These are phyloP conservation scores for Megaceryle torquata DNA, from an alignment of 2,113 vertebrate species.

Conservation along the genomic window DNA sequence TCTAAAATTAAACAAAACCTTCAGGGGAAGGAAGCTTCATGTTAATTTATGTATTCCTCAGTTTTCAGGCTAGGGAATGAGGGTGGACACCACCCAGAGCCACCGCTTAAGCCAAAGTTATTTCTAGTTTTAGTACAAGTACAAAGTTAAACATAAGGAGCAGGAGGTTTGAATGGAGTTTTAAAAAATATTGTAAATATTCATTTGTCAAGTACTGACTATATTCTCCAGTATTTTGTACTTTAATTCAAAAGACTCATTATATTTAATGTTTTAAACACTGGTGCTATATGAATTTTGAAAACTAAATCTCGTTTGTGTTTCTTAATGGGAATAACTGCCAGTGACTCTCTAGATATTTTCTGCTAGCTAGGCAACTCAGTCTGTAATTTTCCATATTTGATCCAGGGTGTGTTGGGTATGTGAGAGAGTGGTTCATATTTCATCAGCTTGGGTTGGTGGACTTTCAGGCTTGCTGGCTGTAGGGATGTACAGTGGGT, in stretches of 20 bases:
- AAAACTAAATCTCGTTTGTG: not conserved
- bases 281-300: not conserved
- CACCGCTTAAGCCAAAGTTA: not conserved
- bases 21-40: conserved; percentile 26
- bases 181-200: not conserved
- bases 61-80: not conserved
- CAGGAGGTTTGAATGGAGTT: not conserved
- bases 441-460: not conserved
- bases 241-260: no score
- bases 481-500: not conserved
- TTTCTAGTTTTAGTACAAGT: not conserved
- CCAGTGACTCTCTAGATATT: not conserved
- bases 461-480: not conserved
- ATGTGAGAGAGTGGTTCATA: not conserved
- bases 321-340: not conserved
- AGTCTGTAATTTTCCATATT: not conserved
- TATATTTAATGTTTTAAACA: not conserved
- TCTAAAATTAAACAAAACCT: conserved; percentile 56
- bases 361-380: not conserved
- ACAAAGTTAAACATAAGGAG: not conserved
- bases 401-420: fast-evolving
- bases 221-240: not conserved
- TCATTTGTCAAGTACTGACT: not conserved
- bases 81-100: not conserved
- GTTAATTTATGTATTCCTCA: conserved; percentile 41